phyloP scores from a whole-genome alignment of 2,888 invertebrate species.

The Drosophila kanekoi region DNA sequence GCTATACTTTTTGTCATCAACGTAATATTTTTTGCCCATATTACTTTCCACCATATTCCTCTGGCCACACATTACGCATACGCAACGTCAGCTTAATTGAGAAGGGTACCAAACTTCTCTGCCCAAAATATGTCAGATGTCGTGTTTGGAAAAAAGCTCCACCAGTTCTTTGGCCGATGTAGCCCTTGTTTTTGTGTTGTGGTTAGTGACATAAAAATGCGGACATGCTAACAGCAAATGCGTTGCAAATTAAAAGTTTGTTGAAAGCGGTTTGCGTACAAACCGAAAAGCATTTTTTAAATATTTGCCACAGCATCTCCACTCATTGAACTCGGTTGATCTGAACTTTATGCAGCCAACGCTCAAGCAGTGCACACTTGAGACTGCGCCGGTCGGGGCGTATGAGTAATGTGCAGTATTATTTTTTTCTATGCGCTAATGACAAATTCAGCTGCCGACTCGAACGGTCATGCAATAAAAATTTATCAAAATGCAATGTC shows the following conservation, averaged over 20 bases:
- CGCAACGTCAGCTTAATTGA: conserved; percentile 78
- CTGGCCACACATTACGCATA: conserved; percentile 67
- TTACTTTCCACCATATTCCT: conserved; percentile 13
- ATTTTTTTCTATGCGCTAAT: conserved; percentile 24
- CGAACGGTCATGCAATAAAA: conserved; percentile 35
- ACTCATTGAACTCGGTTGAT: conserved; percentile 1
- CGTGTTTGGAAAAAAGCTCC: conserved; percentile 42
- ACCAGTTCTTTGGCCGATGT: conserved; percentile 28
- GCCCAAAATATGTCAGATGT: conserved; percentile 75
- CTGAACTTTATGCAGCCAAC: not conserved
- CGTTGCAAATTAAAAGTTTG: conserved; percentile 52
- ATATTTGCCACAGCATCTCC: conserved; percentile 9
- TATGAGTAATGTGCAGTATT: conserved; percentile 25
- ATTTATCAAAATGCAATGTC: conserved; percentile 50
- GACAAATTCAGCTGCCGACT: conserved; percentile 43
- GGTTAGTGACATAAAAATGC: conserved; percentile 57
- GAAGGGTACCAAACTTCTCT: conserved; percentile 71
- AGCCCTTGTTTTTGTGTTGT: conserved; percentile 19
- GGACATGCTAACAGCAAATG: conserved; percentile 24
- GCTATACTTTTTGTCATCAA: conserved; percentile 60
- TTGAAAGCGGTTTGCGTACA: conserved; percentile 14
- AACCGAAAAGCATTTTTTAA: conserved; percentile 25
- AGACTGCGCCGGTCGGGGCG: conserved; percentile 2
- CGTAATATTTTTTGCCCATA: conserved; percentile 47
- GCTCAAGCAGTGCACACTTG: conserved; percentile 12